Base-by-base conservation (phyloP, 2,113 vertebrate species). In the Aldabrachelys gigantea region DNA sequence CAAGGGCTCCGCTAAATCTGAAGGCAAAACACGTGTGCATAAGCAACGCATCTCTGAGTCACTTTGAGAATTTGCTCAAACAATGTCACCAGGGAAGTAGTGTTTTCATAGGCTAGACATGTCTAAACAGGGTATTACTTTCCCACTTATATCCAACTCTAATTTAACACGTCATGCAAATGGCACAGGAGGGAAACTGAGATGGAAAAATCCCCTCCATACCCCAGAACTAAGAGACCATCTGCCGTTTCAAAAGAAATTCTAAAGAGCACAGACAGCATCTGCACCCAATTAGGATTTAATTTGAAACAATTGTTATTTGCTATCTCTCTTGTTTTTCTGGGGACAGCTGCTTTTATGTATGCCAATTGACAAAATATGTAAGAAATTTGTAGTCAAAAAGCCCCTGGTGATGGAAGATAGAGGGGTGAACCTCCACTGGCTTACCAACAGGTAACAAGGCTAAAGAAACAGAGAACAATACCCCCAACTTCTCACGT, bases 161-260 rank as follows among this genome's bases (percentile, higher is more conserved):
- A 97, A 97, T 96, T 85, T 96, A 97, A 97, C 93, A 96, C 96
- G 92, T 96, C 95, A 96, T 93, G 91, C 94, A 96, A 97, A 95
- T 50, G 82, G 59, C 94, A 94, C 88, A 88, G 86, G 88, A 97
- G 92, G 88, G 94, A 96, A 96, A 97, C 95, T 0, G 87, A 97
- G 95, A 96, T 95, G 35, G 65, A 76, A 75, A 91, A 89, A 38
- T 19, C 47, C 84, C 65, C 86, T 72, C 91, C 91, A 91, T 96
- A 95, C 54, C 90, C 91, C 80, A 94, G 93, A 94, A 95, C 94
- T 93, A 96, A 95, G 72, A 91, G 69, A 79, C 96, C 97, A 97
- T 94, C 91, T 97, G 97, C 89, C 88, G 38, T 97, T 98, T 97
- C 96, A 97, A 97, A 97, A 97, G 93, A 95, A 89, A 91, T 91